These are phyloP conservation scores for Vulpes ferrilata DNA, from an alignment of 2,113 vertebrate species.

Conservation along the genomic window DNA sequence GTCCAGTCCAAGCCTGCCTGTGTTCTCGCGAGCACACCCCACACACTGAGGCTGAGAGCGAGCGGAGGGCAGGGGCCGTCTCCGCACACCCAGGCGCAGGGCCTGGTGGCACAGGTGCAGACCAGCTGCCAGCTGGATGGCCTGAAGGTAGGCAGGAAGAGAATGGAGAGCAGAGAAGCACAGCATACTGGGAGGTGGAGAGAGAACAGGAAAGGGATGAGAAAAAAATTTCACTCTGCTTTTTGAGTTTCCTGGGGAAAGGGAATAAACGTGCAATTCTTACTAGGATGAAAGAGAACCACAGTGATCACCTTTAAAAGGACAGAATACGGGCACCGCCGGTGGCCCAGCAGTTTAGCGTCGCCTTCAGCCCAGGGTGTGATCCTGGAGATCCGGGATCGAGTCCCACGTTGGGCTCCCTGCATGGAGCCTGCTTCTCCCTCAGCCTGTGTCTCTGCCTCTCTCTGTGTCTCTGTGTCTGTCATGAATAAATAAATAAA, in stretches of 20 bases:
- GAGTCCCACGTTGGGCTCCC: too few species aligned
- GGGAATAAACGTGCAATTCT: not conserved
- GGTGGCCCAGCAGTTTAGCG: too few species aligned
- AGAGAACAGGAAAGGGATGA: not conserved
- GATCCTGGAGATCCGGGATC: too few species aligned
- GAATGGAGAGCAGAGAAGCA: not conserved
- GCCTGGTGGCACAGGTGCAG: not conserved
- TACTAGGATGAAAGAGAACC: not conserved
- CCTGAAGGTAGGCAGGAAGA: not conserved
- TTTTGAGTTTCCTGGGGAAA: not conserved
- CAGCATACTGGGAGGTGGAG: not conserved
- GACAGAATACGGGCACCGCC: not conserved
- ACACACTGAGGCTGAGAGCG: too few species aligned
- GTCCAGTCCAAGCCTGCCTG: not conserved
- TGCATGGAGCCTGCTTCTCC: too few species aligned
- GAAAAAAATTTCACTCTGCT: not conserved
- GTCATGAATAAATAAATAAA: too few species aligned
- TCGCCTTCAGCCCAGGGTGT: too few species aligned
- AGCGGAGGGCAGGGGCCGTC: not conserved
- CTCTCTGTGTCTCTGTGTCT: too few species aligned
- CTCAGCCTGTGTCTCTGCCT: too few species aligned
- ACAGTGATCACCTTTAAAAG: not conserved
- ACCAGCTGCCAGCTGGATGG: not conserved
- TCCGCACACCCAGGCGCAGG: accelerated
- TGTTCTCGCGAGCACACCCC: not conserved